A percentile compares a stretch with the other conserved stretches of the same genome.
phyloP scores from a whole-genome alignment of 2,888 invertebrate species.

The Oscheius myriophilus region DNA sequence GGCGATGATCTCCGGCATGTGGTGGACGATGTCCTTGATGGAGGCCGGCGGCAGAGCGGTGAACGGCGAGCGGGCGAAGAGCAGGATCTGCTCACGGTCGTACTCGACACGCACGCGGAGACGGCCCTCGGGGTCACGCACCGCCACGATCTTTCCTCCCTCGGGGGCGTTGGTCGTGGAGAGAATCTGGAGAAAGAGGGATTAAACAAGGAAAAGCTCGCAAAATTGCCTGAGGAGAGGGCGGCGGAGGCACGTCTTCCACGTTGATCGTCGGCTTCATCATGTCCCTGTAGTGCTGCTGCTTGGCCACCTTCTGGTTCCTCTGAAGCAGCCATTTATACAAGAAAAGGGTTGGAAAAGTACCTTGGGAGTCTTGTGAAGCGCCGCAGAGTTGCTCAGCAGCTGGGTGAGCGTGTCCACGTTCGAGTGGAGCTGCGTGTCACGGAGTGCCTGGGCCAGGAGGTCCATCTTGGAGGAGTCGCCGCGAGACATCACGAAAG shows the following conservation, averaged over 20 bases:
- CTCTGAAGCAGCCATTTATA: too few species aligned
- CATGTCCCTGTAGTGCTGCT: neutral
- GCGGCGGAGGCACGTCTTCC: conserved; percentile 13
- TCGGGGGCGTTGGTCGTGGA: conserved; percentile 16
- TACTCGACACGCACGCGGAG: conserved; percentile 27
- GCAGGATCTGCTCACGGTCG: conserved; percentile 13
- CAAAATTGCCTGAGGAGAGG: neutral
- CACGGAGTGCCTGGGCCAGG: too few species aligned
- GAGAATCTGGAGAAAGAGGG: conserved; percentile 4
- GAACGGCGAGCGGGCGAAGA: conserved; percentile 20
- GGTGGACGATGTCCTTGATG: conserved; percentile 18
- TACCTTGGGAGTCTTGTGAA: too few species aligned
- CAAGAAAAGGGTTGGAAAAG: too few species aligned
- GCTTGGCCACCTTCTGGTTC: too few species aligned
- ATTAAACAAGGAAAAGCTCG: neutral
- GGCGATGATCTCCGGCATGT: conserved; percentile 26
- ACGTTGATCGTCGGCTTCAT: conserved; percentile 3
- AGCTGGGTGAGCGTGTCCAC: too few species aligned
- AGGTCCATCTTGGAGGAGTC: too few species aligned
- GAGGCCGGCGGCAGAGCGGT: conserved; percentile 20
- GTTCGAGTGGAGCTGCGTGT: too few species aligned
- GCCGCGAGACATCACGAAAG: too few species aligned
- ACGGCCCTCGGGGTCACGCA: conserved; percentile 13
- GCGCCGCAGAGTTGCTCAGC: too few species aligned
- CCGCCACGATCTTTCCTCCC: conserved; percentile 18